Base-by-base conservation (phyloP, 2,113 vertebrate species). In the Pteropus alecto region DNA sequence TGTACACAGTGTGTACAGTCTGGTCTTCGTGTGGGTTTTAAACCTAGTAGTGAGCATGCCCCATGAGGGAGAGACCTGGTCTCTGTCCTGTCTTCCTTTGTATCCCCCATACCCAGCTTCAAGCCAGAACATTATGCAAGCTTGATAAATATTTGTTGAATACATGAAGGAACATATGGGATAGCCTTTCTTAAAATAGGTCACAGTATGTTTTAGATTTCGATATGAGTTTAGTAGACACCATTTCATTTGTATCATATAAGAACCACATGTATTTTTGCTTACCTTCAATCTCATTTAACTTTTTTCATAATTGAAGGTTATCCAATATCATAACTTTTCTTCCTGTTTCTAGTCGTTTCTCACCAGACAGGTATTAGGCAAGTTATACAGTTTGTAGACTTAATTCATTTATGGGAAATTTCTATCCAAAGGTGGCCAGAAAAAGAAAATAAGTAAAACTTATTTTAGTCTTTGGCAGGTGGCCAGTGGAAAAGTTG, bases 221-320 rank as follows among this genome's bases (percentile, higher is more conserved):
- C 79, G 61, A 38, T 77, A 0, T 56, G 78, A 92, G 22, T 78
- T 87, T 78, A 83, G 88, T 92, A 77, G 73, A 86, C 30, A 68
- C 30, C 5, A 33, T 28, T 88, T 77, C 46, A 78, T 82, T 94
- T 91, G 22, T 71, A 2, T 87, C 83, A 24, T 81, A 68, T 60
- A 86, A 65, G 73, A 91, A 94, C 86, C 48, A 78, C 70, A 54
- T 94, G 85, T 82, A 48, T 43, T 86, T 96, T 94, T 96, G 83
- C 54, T 97, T 95, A 68, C 61, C 30, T 96, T 94, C 81, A 13
- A 22, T 82, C 48, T 60, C 35, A 30, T 94, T 94, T 93, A 65
- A 61, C 58, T 73, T 79, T 61, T 93, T 89, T 86, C 19, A 7
- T 92, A 87, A 83, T 76, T 68, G 60, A 95, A 33, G 24, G 26